Evolutionary conservation across 2,888 invertebrate genomes (phyloP).

Genomic region (Rhingia rostrata): DNA sequence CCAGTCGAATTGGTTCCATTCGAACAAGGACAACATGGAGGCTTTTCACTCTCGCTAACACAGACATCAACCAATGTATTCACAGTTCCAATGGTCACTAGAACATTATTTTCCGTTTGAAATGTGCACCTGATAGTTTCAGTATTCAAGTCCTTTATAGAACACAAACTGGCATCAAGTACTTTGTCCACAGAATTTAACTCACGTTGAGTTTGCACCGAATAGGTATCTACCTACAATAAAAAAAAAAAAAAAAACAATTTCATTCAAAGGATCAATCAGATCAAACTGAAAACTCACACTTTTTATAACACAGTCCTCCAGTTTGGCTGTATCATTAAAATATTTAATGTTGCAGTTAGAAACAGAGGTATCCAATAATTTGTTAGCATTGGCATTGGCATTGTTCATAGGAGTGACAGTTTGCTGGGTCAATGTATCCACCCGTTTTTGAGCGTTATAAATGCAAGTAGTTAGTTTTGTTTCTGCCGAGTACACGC

Average conservation of each 20-base stretch:
- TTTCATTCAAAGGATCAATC: too few relatives aligned
- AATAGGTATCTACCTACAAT: background rate
- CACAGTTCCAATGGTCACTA: constrained; percentile 11
- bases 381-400: background rate
- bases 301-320: constrained; percentile 3
- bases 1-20: background rate
- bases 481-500: background rate
- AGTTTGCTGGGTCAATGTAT: background rate
- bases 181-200: background rate
- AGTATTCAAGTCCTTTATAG: background rate
- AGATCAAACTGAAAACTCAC: constrained; percentile 1
- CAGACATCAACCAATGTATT: constrained; percentile 9
- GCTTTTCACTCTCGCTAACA: background rate
- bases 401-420: background rate
- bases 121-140: constrained; percentile 12
- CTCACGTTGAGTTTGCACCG: background rate
- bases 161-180: background rate
- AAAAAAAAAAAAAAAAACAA: background rate
- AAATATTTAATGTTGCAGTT: background rate
- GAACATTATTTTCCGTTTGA: background rate
- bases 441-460: constrained; percentile 8
- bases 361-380: constrained; percentile 1
- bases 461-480: background rate
- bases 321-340: constrained; percentile 6
- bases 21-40: constrained; percentile 1